Evolutionary conservation across 2,797 vertebrate species (phyloP), one percentile per base, ranked within the genome.

Genomic region (Siniperca undulata): DNA sequence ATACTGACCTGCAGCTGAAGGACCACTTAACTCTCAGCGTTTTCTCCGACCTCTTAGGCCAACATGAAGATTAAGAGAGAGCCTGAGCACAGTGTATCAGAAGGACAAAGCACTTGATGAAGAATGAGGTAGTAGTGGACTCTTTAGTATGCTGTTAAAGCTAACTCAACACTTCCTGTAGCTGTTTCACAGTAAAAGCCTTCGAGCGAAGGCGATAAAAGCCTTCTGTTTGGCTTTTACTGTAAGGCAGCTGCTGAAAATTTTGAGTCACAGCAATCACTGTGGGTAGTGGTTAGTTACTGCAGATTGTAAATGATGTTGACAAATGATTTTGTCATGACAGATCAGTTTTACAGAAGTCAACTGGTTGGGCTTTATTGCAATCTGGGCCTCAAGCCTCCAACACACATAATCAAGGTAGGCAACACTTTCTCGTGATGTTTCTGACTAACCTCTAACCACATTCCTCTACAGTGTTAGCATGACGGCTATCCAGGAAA

Each of bases 21-120:
- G 59, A 42, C 65, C 83, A 80, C 74, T 90, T 83, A 48, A 72
- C 64, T 80, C 55, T n/a, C 53, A 58, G 74, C 68, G 70, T 55
- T 79, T 70, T 56, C 65, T 87, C 71, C 17, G 52, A 85, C 70
- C 79, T 77, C 66, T 34, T 62, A 38, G 73, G 44, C 60, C 58
- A 73, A 78, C 64, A 86, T 64, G 80, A 80, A 78, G 77, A 82
- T 74, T 82, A 82, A 87, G 85, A 68, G 74, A 73, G 66, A 65
- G n/a, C n/a, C 71, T 5, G 64, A 74, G 64, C 59, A 58, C 66
- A 74, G 79, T 78, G 65, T 53, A 78, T 84, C 73, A 85, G 70
- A 22, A 19, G 59, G 52, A 89, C 80, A 83, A 83, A 88, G 74
- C 59, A 16, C 64, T 27, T 68, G 30, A 73, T 27, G 30, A 59